Conservation (phyloP, 2,113 vertebrate genomes). For the Pandion haliaetus region DNA sequence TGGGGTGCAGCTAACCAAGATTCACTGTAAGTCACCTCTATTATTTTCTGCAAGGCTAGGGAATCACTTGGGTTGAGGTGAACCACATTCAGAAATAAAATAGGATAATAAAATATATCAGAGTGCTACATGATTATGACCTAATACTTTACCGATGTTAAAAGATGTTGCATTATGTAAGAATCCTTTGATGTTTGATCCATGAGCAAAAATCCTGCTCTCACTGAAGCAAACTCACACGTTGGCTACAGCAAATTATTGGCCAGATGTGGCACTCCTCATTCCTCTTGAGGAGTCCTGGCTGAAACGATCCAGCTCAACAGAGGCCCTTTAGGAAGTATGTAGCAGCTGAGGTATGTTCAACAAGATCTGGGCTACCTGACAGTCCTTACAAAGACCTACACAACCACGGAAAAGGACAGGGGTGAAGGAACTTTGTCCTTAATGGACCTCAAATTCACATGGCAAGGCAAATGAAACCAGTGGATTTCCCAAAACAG, state of each 20-base stretch:
- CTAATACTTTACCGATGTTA: neutral
- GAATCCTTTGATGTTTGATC: constrained; percentile 22
- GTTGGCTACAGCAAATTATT: neutral
- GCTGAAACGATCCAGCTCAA: neutral
- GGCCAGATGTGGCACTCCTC: neutral
- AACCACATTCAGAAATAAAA: constrained; percentile 17
- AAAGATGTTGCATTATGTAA: neutral
- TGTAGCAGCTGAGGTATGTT: neutral
- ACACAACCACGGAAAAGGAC: neutral
- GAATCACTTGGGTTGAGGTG: neutral
- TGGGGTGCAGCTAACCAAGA: neutral
- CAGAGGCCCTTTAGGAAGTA: neutral
- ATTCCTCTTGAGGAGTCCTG: neutral
- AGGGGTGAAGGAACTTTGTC: neutral
- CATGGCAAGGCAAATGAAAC: neutral
- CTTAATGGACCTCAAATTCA: neutral
- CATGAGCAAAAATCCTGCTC: neutral
- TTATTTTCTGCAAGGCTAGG: neutral
- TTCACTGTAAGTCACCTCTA: neutral
- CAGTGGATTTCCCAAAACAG: neutral
- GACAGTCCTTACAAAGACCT: neutral
- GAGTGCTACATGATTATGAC: neutral
- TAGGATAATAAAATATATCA: neutral
- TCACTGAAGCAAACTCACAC: neutral
- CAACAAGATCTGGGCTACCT: neutral